Conservation (phyloP, 2,797 vertebrate species). For the Poecile montanus region DNA sequence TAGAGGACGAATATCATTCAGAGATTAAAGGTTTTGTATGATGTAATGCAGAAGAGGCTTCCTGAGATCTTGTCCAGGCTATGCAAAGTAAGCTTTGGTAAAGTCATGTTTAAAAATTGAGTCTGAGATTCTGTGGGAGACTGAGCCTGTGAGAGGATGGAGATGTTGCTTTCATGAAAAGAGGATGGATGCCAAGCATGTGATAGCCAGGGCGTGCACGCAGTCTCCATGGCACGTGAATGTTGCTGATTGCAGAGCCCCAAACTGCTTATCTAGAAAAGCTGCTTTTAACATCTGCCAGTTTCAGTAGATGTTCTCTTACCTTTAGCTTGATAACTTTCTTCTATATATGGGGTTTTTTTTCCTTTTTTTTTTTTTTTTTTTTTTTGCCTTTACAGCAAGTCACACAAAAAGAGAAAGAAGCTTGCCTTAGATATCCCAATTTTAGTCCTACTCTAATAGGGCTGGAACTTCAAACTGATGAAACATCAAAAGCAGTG, state of each 20-base stretch:
- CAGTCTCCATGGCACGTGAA: not conserved
- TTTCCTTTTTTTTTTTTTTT: no score
- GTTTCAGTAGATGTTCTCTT: not conserved
- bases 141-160: not conserved
- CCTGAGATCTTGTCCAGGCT: not conserved
- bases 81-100: not conserved
- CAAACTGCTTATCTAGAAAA: not conserved
- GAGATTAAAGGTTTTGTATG: not conserved
- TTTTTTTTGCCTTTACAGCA: not conserved
- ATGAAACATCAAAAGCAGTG: not conserved
- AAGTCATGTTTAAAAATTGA: not conserved
- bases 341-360: not conserved
- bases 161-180: not conserved
- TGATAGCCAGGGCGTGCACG: accelerated
- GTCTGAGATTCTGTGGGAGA: not conserved
- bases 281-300: not conserved
- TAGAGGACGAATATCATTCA: not conserved
- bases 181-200: not conserved
- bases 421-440: not conserved
- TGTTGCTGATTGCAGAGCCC: not conserved
- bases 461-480: not conserved
- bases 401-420: not conserved
- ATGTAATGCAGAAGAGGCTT: not conserved
- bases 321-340: not conserved
- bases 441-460: not conserved